Evolutionary conservation across 2,797 vertebrate genomes (phyloP).

Genomic region (Melanotaenia trifasciata): DNA sequence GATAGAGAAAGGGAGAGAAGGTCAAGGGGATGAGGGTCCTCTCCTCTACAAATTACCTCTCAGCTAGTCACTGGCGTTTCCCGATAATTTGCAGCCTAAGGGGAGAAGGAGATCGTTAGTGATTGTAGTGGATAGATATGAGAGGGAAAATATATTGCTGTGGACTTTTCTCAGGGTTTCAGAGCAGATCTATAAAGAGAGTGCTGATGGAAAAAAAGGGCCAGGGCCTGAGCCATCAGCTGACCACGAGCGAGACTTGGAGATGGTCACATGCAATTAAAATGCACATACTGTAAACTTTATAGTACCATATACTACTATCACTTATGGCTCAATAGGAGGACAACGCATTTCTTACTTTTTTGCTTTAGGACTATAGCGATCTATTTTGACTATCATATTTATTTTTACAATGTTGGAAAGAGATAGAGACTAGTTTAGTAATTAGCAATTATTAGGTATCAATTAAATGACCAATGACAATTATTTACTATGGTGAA

Average conservation of each 20-base stretch:
- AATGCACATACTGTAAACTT: no score
- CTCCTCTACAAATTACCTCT: conserved; percentile 72
- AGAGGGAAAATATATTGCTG: conserved; percentile 63
- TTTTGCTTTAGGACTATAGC: neutral
- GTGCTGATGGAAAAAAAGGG: conserved; percentile 47
- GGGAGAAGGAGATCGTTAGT: conserved; percentile 64
- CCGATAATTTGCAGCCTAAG: conserved; percentile 71
- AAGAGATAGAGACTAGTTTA: no score
- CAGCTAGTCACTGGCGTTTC: conserved; percentile 64
- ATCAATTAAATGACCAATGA: no score
- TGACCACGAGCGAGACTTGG: conserved; percentile 5
- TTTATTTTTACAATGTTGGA: no score
- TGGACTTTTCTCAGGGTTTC: conserved; percentile 60
- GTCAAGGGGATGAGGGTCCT: conserved; percentile 68
- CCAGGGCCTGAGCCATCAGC: conserved; percentile 43
- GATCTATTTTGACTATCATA: no score
- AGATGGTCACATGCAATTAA: neutral
- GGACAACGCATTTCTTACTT: neutral
- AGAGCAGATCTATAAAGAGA: conserved; percentile 62
- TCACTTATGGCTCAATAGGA: neutral
- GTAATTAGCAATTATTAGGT: no score
- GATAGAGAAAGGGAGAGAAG: conserved; percentile 60
- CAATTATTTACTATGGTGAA: no score
- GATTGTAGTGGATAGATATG: conserved; percentile 72
- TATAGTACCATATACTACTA: no score